Base-by-base conservation (phyloP, 2,797 vertebrate species). In the Gymnothorax javanicus region DNA sequence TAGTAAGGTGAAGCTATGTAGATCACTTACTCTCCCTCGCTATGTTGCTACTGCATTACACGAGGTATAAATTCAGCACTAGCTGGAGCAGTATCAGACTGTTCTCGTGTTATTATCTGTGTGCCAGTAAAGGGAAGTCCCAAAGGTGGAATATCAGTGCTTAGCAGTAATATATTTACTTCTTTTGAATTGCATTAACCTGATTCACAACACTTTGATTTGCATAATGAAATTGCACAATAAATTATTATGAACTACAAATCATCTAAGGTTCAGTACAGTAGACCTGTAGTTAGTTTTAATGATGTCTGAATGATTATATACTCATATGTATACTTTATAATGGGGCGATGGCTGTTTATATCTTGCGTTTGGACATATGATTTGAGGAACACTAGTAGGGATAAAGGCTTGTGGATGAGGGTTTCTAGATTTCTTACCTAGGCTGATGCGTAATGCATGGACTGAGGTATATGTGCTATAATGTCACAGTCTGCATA, bases 221-320 rank as follows among this genome's bases (percentile, higher is more conserved):
- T 81, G 56, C 77, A 81, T 81, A 81, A 81, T 81, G 50, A 81
- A 81, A 81, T 81, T 81, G 77, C 77, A 81, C 52, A 81, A 54
- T 81, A 81, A 23, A n/a, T 56, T 56, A 52, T 81, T 56, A 81
- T 81, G 52, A 81, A 81, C 52, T 81, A 56, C 77, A 81, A 81
- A 77, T 73, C 33, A 50, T 43, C 52, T 56, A 43, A 43, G 33
- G 33, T 43, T 8, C 20, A 20, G 20, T 54, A 54, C 50, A 81
- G 52, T 11, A 56, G 77, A 52, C 56, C 77, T 81, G 50, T 81
- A 54, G 54, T 81, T 81, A 54, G 54, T 81, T 81, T 81, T 81
- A 81, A 81, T 56, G 9, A 20, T 17, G 54, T 23, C 77, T 20
- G 52, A 56, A 81, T 56, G 52, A 20, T 81, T 56, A 81, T 54